Conservation (phyloP, 1,140 invertebrate genomes). For the Steinernema feltiae region DNA sequence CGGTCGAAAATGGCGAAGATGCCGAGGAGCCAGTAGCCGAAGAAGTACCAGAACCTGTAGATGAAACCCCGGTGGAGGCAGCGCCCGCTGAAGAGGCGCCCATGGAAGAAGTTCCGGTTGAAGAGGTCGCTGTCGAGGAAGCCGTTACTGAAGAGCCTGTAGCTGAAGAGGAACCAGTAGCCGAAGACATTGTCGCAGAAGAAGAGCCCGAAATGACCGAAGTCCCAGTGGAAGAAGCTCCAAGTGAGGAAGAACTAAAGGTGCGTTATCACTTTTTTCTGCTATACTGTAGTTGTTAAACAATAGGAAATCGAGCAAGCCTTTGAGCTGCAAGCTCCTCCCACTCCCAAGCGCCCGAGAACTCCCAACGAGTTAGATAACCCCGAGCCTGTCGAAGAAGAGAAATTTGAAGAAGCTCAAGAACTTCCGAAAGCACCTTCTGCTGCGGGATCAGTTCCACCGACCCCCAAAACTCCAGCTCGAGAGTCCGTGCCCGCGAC, state of each 20-base stretch:
- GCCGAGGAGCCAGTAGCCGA: conserved; percentile 32
- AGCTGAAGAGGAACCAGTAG: conserved; percentile 25
- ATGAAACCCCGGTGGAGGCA: conserved; percentile 23
- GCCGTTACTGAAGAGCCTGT: conserved; percentile 17
- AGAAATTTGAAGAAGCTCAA: conserved; percentile 17
- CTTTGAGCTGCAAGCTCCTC: conserved; percentile 51
- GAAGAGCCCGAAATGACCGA: conserved; percentile 12
- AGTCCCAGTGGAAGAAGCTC: neutral
- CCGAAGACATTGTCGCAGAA: conserved; percentile 22
- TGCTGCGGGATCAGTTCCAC: conserved; percentile 19
- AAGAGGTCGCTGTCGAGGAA: neutral
- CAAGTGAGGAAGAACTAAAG: neutral
- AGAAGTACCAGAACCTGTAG: conserved; percentile 15
- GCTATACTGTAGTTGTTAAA: conserved; percentile 2
- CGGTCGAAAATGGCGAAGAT: neutral
- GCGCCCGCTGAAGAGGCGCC: conserved; percentile 22
- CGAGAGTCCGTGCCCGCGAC: conserved; percentile 5
- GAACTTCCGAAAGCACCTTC: conserved; percentile 15
- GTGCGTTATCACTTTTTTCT: neutral
- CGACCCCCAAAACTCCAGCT: conserved; percentile 28
- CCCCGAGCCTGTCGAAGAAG: conserved; percentile 30
- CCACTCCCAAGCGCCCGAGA: conserved; percentile 51
- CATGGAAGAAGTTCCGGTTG: conserved; percentile 21
- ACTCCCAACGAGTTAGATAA: conserved; percentile 55
- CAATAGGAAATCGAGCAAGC: conserved; percentile 20